Evolutionary conservation across 2,888 invertebrate genomes (phyloP).

Genomic region (Meandrusa payeni): DNA sequence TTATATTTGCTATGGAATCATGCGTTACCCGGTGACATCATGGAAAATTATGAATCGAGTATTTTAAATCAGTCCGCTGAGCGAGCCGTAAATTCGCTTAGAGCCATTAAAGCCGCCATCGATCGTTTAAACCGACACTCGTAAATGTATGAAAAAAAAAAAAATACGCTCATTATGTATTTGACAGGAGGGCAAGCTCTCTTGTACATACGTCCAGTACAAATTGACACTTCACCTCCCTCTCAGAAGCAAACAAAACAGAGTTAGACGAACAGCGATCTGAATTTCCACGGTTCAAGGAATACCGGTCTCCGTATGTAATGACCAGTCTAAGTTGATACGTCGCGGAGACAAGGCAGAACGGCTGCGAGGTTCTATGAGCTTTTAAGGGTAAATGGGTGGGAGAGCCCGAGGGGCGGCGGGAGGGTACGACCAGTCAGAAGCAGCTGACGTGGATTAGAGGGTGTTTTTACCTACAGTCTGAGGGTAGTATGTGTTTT

Average conservation of each 20-base stretch:
- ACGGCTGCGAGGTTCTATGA: constrained; percentile 40
- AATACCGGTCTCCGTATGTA: constrained; percentile 35
- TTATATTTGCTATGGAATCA: too few relatives aligned
- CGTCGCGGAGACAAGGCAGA: constrained; percentile 34
- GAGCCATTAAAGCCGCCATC: constrained; percentile 40
- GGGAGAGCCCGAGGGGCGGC: constrained; percentile 36
- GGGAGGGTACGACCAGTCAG: constrained; percentile 66
- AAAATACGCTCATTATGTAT: constrained; percentile 61
- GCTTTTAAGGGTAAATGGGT: constrained; percentile 52
- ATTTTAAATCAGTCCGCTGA: neutral
- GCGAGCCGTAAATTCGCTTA: constrained; percentile 10
- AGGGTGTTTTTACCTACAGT: constrained; percentile 72
- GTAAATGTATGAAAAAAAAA: constrained; percentile 40
- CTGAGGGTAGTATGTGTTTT: constrained; percentile 47
- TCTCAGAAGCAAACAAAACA: constrained; percentile 24
- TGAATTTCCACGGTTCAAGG: constrained; percentile 37
- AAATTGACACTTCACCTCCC: constrained; percentile 37
- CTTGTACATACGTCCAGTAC: constrained; percentile 37
- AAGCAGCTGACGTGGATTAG: constrained; percentile 77
- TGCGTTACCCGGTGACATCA: too few relatives aligned
- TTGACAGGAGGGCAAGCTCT: constrained; percentile 55
- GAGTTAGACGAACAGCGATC: constrained; percentile 10
- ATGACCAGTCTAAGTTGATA: constrained; percentile 48
- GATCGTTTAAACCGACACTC: constrained; percentile 38
- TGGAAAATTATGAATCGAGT: too few relatives aligned